Evolutionary conservation across 2,888 invertebrate species (phyloP).

Genomic region (Diaprepes abbreviatus): DNA sequence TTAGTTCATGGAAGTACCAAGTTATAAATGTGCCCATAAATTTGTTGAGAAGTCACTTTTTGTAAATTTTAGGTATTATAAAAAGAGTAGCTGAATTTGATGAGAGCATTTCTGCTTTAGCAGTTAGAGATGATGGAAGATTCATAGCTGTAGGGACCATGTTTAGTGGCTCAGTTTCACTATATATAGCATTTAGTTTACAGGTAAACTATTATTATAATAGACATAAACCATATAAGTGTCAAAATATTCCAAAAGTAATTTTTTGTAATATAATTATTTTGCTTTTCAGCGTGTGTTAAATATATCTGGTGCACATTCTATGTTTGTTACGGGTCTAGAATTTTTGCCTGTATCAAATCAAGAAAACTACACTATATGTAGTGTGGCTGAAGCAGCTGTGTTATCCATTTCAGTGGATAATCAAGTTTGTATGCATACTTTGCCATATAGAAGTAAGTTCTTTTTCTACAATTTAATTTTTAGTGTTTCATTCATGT

Average conservation of each 20-base stretch:
- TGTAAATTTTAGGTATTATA: conserved; percentile 34
- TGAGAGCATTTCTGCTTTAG: conserved; percentile 86
- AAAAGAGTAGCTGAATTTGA: conserved; percentile 73
- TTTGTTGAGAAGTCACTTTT: too few relatives aligned
- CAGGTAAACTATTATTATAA: conserved; percentile 71
- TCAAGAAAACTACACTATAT: conserved; percentile 80
- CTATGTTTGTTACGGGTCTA: conserved; percentile 97
- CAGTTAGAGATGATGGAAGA: conserved; percentile 91
- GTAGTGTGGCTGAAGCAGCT: conserved; percentile 85
- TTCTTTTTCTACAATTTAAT: conserved; percentile 54
- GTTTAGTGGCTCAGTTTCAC: conserved; percentile 91
- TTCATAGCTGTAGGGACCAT: conserved; percentile 95
- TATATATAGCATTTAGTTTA: conserved; percentile 92
- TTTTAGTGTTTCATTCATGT: too few relatives aligned
- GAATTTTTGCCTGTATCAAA: conserved; percentile 89
- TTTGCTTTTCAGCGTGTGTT: conserved; percentile 83
- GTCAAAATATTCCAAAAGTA: too few relatives aligned
- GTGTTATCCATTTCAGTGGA: conserved; percentile 96
- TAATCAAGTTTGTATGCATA: conserved; percentile 92
- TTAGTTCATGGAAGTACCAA: too few relatives aligned
- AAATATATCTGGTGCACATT: conserved; percentile 88
- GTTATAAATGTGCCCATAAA: background rate
- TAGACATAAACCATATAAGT: too few relatives aligned
- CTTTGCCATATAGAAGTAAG: conserved; percentile 85
- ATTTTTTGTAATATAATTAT: too few relatives aligned